A percentile compares a stretch with the other conserved stretches of the same genome.
Evolutionary conservation across 2,113 vertebrate genomes (phyloP).

Genomic region (Hippocampus abdominalis): DNA sequence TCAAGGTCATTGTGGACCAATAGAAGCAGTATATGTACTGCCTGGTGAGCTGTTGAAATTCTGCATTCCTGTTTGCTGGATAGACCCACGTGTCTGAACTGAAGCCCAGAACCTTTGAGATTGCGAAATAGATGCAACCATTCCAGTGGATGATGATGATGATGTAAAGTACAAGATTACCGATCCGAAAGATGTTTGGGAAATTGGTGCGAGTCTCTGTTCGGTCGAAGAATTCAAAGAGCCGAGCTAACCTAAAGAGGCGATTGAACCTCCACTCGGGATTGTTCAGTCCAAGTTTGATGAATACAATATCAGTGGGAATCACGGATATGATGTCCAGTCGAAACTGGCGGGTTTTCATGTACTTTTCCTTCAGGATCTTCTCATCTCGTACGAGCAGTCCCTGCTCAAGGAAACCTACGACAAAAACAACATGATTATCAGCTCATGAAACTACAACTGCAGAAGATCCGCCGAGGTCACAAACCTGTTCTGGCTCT

Average conservation of each 20-base stretch:
- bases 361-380: slow-evolving; percentile 79
- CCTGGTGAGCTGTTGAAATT: slow-evolving; percentile 66
- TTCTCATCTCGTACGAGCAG: slow-evolving; percentile 82
- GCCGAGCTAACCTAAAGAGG: slow-evolving; percentile 75
- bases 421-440: background rate
- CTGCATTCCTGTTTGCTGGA: slow-evolving; percentile 68
- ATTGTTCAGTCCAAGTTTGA: slow-evolving; percentile 79
- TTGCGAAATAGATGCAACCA: slow-evolving; percentile 83
- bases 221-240: slow-evolving; percentile 91
- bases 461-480: background rate
- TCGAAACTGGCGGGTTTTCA: slow-evolving; percentile 78
- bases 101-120: slow-evolving; percentile 86
- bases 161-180: slow-evolving; percentile 87
- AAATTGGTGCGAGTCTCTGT: slow-evolving; percentile 90
- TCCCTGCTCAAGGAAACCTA: slow-evolving; percentile 97
- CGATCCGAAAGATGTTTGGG: slow-evolving; percentile 87
- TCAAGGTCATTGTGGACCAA: slow-evolving; percentile 66
- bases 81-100: slow-evolving; percentile 89
- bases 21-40: slow-evolving; percentile 68
- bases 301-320: slow-evolving; percentile 83
- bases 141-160: slow-evolving; percentile 95
- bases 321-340: slow-evolving; percentile 81
- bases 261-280: slow-evolving; percentile 89
- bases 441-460: background rate
- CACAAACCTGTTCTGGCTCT: slow-evolving; percentile 85